Evolutionary conservation across 2,888 invertebrate species (phyloP).

Genomic region (Resseliella maxima): DNA sequence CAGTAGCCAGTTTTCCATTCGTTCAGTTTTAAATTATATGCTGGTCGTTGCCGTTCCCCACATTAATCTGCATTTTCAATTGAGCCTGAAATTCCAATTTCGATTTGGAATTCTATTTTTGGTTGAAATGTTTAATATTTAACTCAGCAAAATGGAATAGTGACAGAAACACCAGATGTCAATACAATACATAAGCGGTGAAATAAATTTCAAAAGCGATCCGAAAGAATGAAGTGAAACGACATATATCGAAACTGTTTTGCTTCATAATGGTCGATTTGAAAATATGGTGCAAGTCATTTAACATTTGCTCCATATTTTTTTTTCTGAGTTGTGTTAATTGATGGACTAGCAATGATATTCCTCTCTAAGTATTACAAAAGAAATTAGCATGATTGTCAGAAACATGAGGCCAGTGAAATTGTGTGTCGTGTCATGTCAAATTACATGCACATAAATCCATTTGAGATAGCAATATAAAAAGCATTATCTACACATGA

Average conservation of each 20-base stretch:
- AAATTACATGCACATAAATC: slow-evolving; percentile 36
- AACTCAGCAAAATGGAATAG: slow-evolving; percentile 10
- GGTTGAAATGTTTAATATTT: slow-evolving; percentile 5
- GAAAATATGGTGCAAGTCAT: neutral
- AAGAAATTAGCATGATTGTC: slow-evolving; percentile 31
- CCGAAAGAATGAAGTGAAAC: neutral
- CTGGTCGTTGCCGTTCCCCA: neutral
- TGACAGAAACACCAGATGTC: slow-evolving; percentile 45
- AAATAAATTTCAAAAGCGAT: neutral
- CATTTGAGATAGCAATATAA: neutral
- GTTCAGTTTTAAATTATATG: neutral
- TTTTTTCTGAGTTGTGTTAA: neutral
- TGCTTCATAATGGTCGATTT: neutral
- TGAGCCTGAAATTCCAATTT: neutral
- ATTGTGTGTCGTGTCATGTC: slow-evolving; percentile 1
- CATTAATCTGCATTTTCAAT: neutral
- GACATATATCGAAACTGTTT: no score
- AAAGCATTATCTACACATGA: neutral
- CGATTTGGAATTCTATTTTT: slow-evolving; percentile 35
- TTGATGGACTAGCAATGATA: neutral
- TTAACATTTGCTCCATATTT: neutral
- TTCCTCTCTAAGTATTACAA: neutral
- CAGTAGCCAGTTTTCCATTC: neutral
- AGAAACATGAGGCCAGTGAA: neutral
- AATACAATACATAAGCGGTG: neutral